phyloP scores from a whole-genome alignment of 2,888 invertebrate genomes.

The Gastracanthus pulcherrimus region DNA sequence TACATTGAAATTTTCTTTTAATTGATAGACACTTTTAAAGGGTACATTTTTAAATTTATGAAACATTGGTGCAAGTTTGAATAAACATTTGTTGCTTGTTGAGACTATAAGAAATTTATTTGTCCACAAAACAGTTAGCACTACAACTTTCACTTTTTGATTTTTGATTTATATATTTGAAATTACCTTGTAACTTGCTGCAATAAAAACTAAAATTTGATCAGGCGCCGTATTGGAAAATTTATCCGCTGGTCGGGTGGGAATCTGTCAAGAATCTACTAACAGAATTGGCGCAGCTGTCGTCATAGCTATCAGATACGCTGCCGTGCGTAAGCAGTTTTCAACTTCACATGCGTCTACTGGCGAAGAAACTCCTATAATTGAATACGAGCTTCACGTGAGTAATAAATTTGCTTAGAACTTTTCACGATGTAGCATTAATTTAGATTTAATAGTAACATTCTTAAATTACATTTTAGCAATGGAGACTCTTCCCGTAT shows the following conservation, averaged over 20 bases:
- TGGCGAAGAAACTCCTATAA: slow-evolving; percentile 84
- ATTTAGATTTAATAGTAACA: not conserved
- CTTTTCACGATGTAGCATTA: slow-evolving; percentile 2
- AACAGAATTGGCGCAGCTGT: slow-evolving; percentile 86
- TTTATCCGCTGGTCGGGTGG: slow-evolving; percentile 90
- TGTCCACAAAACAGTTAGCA: too few species aligned
- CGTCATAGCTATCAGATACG: slow-evolving; percentile 89
- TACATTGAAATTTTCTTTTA: too few species aligned
- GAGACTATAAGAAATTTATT: too few species aligned
- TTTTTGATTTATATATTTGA: not conserved
- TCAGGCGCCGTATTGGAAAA: slow-evolving; percentile 88
- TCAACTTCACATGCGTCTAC: slow-evolving; percentile 74
- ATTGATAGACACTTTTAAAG: too few species aligned
- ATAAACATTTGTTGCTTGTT: too few species aligned
- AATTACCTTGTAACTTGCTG: too few species aligned
- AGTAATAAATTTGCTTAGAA: slow-evolving; percentile 68
- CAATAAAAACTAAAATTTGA: not conserved
- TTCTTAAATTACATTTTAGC: slow-evolving; percentile 78
- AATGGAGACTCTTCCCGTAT: slow-evolving; percentile 89
- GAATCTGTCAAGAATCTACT: slow-evolving; percentile 84
- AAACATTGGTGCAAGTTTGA: too few species aligned
- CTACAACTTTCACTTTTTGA: too few species aligned
- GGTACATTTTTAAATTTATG: too few species aligned
- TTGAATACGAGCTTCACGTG: slow-evolving; percentile 92
- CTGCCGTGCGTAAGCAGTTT: slow-evolving; percentile 89